A percentile compares a stretch with the other conserved stretches of the same genome.
phyloP scores from a whole-genome alignment of 2,797 vertebrate genomes.

The Crenuchus spilurus region DNA sequence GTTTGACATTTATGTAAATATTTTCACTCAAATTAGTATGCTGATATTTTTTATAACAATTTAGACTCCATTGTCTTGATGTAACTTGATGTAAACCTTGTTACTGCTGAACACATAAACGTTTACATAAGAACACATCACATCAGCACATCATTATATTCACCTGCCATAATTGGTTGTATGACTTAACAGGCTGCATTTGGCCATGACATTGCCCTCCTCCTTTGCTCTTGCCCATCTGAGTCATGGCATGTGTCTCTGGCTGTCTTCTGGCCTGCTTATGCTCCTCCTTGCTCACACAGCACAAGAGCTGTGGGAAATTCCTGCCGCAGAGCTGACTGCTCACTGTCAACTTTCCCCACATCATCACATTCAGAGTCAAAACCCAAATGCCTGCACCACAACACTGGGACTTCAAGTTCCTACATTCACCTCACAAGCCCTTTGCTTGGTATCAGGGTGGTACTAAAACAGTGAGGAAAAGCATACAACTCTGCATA shows the following conservation, averaged over 20 bases:
- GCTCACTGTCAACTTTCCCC: conserved; percentile 31
- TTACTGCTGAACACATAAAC: not conserved
- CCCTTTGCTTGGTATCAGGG: not conserved
- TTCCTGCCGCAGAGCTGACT: conserved; percentile 30
- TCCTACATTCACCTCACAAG: not conserved
- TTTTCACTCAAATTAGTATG: too few species aligned
- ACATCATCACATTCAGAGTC: conserved; percentile 17
- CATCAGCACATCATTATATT: not conserved
- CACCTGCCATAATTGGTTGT: not conserved
- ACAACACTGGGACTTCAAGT: conserved; percentile 6
- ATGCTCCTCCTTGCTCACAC: not conserved
- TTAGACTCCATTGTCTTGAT: too few species aligned
- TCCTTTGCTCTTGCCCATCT: not conserved
- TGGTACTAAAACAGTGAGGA: not conserved
- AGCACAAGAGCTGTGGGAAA: conserved; percentile 20
- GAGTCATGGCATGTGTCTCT: not conserved
- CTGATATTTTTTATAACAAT: too few species aligned
- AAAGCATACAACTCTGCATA: not conserved
- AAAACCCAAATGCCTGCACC: not conserved
- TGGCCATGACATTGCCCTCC: not conserved
- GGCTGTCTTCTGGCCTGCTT: conserved; percentile 34
- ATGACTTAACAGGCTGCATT: not conserved
- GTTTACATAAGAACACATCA: not conserved
- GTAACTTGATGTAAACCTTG: too few species aligned
- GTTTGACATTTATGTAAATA: too few species aligned